phyloP scores from a whole-genome alignment of 2,888 invertebrate species.

The Odontomyia ornata region DNA sequence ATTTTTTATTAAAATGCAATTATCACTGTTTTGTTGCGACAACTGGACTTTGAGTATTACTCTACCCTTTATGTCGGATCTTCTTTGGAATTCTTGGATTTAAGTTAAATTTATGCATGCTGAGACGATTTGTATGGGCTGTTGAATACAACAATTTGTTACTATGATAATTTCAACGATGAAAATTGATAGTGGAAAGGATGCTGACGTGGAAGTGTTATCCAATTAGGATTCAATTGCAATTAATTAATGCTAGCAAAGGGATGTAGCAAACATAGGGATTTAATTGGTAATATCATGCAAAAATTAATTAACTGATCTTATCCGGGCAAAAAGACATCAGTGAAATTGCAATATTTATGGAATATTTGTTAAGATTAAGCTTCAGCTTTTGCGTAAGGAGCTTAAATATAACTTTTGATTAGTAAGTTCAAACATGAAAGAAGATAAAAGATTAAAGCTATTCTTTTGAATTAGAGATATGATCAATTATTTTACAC shows the following conservation, averaged over 20 bases:
- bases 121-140: background rate
- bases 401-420: too few species aligned
- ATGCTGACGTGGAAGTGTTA: conserved; percentile 14
- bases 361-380: too few species aligned
- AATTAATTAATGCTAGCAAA: background rate
- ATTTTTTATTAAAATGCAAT: conserved; percentile 47
- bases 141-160: conserved; percentile 25
- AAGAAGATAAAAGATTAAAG: too few species aligned
- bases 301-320: too few species aligned
- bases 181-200: background rate
- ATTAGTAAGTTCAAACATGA: too few species aligned
- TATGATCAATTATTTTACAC: too few species aligned
- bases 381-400: too few species aligned
- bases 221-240: conserved; percentile 31
- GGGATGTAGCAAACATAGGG: background rate
- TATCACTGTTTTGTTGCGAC: conserved; percentile 41
- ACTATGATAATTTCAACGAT: conserved; percentile 7
- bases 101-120: background rate
- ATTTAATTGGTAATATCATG: too few species aligned
- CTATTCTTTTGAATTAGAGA: too few species aligned
- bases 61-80: too few species aligned
- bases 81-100: background rate
- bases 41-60: conserved; percentile 22
- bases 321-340: too few species aligned
- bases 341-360: too few species aligned